phyloP scores from a whole-genome alignment of 2,797 vertebrate species.

The Danionella dracula region DNA sequence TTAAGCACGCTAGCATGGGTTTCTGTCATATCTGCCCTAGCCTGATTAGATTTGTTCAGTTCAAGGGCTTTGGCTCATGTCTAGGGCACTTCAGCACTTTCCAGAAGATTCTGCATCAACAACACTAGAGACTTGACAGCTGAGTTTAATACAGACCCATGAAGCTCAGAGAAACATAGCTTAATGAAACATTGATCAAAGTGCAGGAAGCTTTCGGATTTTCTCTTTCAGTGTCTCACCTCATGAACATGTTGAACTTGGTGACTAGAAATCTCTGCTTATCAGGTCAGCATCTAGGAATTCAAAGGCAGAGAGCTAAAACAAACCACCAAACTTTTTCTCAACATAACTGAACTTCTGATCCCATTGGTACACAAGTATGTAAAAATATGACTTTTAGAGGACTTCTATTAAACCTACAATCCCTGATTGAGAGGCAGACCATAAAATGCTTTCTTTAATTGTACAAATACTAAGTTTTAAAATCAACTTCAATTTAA shows the following conservation, averaged over 20 bases:
- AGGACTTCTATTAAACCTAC: too few species aligned
- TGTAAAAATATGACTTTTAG: too few species aligned
- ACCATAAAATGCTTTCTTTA: too few species aligned
- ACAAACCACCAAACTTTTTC: too few species aligned
- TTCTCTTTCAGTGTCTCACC: conserved; percentile 13
- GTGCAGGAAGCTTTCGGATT: conserved; percentile 28
- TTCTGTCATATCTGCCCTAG: not conserved
- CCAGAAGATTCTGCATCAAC: conserved; percentile 3
- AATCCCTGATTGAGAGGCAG: too few species aligned
- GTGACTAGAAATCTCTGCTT: not conserved
- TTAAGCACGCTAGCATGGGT: not conserved
- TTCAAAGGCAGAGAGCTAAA: not conserved
- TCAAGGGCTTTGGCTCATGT: conserved; percentile 5
- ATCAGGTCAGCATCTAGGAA: not conserved
- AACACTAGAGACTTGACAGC: conserved; percentile 24
- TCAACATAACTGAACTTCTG: too few species aligned
- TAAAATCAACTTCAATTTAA: too few species aligned
- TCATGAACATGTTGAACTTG: not conserved
- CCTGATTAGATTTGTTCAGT: not conserved
- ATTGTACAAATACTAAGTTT: too few species aligned
- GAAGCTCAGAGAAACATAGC: conserved; percentile 23
- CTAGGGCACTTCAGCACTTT: conserved; percentile 6
- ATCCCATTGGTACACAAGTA: too few species aligned
- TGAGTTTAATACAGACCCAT: conserved; percentile 27
- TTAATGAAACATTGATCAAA: conserved; percentile 46